Conservation (phyloP, 1,140 invertebrate species). For the Chrysoperla carnea region DNA sequence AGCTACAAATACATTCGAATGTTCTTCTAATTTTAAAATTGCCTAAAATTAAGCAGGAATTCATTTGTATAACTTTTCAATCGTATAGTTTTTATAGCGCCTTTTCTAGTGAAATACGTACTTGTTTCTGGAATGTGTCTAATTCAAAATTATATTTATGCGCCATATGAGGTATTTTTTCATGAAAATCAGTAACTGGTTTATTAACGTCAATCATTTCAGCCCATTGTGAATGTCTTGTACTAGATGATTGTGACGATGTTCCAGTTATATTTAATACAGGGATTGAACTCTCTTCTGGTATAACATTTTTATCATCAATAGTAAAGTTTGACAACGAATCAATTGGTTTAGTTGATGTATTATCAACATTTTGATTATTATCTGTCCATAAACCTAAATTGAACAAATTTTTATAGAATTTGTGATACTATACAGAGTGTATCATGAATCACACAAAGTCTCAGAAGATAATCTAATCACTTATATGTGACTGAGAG, state of each 20-base stretch:
- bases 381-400: too few species aligned
- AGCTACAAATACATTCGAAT: conserved; percentile 92
- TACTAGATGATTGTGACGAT: conserved; percentile 9
- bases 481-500: too few species aligned
- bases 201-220: conserved; percentile 61
- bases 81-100: too few species aligned
- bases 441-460: too few species aligned
- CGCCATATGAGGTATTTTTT: conserved; percentile 70
- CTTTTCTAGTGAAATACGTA: conserved; percentile 12
- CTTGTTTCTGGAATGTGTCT: conserved; percentile 91
- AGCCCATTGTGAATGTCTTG: conserved; percentile 52
- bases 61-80: too few species aligned
- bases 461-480: too few species aligned
- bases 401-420: too few species aligned
- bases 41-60: conserved; percentile 35
- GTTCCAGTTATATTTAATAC: conserved; percentile 31
- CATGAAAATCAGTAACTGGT: conserved; percentile 62
- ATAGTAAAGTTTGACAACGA: not conserved
- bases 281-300: conserved; percentile 23
- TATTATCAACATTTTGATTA: not conserved
- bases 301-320: conserved; percentile 18
- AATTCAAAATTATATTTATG: conserved; percentile 82
- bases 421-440: too few species aligned
- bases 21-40: conserved; percentile 83
- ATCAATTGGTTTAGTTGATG: not conserved